Evolutionary conservation across 2,888 invertebrate genomes (phyloP).

Genomic region (Oxytorus armatus): DNA sequence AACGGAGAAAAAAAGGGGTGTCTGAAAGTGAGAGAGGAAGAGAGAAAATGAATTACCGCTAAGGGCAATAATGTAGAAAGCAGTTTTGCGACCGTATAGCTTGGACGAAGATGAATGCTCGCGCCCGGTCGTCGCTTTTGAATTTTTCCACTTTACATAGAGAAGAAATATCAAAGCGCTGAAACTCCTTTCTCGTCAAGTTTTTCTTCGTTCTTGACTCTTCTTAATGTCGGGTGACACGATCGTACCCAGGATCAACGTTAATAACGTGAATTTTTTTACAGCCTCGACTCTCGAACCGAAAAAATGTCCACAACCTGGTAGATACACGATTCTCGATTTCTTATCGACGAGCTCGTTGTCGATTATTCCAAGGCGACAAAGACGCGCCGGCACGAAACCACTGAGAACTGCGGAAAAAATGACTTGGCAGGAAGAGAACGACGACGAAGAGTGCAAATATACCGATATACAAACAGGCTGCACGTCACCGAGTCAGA

Average conservation of each 20-base stretch:
- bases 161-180: constrained; percentile 28
- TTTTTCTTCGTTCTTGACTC: neutral
- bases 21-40: constrained; percentile 1
- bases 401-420: constrained; percentile 66
- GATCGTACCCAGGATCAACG: no score
- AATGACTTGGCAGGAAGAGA: constrained; percentile 73
- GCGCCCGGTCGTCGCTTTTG: constrained; percentile 53
- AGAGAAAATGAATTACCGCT: constrained; percentile 68
- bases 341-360: constrained; percentile 80
- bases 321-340: constrained; percentile 87
- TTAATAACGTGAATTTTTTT: constrained; percentile 70
- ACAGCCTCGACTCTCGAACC: constrained; percentile 88
- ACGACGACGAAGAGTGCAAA: constrained; percentile 77
- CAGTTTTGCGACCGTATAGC: constrained; percentile 64
- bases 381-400: constrained; percentile 63
- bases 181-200: neutral
- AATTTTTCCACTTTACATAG: constrained; percentile 25
- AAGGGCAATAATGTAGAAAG: constrained; percentile 67
- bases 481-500: constrained; percentile 80
- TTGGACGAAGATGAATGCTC: constrained; percentile 68
- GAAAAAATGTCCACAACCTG: constrained; percentile 89
- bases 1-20: constrained; percentile 11
- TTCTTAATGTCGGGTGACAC: neutral
- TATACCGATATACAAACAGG: constrained; percentile 81
- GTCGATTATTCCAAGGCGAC: constrained; percentile 63